Base-by-base conservation (phyloP, 2,888 invertebrate species). In the Xestia sexstrigata region DNA sequence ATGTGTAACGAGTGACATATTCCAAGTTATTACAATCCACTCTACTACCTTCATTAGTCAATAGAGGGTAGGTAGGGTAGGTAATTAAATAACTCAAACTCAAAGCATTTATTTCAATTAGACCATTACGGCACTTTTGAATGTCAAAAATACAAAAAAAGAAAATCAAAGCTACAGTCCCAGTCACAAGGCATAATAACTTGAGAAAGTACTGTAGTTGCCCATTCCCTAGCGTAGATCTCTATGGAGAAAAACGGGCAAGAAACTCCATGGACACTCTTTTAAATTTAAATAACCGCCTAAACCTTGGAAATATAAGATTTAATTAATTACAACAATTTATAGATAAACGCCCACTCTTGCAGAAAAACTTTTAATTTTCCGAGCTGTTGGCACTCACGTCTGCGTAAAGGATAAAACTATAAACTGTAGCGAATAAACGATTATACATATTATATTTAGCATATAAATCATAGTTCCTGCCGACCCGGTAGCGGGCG, bases 401-500 rank as follows among this genome's bases (percentile, higher is more conserved):
- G 70, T 49, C 60, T n/a, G 74, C 82, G 74, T 79, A 65, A 83
- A 83, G 70, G 60, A 70, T 70, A 66, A 30, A 60, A 45, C 35
- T 66, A 45, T 35, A 26, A 60, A 45, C 26, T 70, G 39, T 35
- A n/a, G 23, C 15, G 17, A 30, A 60, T 7, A n/a, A 68, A 69
- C 3, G 4, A 55, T 35, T 23, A 35, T 42, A 15, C n/a, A n/a
- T n/a, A n/a, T 39, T 23, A 45, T 47, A 26, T 42, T 69, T 68
- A 58, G 45, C 26, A 47, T 23, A 26, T n/a, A n/a, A 39, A 30
- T 35, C 42, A 47, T 60, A 35, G 47, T 60, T 39, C 47, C n/a
- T 70, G 42, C 52, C 35, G 58, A 39, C 3, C 69, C 23, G n/a
- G 52, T 11, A 4, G 35, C 3, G 73, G 63, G 35, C 79, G 65